phyloP scores from a whole-genome alignment of 2,113 vertebrate genomes.

The Mastomys natalensis region DNA sequence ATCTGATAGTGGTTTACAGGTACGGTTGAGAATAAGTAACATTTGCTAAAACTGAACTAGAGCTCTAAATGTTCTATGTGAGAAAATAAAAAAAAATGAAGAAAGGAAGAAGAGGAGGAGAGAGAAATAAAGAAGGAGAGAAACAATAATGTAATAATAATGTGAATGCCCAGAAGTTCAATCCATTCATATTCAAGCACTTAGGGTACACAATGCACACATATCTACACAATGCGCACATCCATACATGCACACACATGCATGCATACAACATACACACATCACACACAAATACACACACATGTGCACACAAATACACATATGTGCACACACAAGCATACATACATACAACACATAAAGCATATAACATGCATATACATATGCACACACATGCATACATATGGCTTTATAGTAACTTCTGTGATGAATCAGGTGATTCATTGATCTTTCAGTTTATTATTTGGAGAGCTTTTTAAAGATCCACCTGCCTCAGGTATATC shows the following conservation, averaged over 20 bases:
- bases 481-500: background rate
- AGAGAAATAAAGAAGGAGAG: no score
- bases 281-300: background rate
- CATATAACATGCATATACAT: background rate
- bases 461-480: background rate
- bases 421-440: background rate
- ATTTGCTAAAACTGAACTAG: background rate
- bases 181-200: background rate
- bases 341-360: background rate
- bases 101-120: background rate
- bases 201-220: background rate
- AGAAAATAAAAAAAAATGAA: background rate
- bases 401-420: background rate
- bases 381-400: no score
- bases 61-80: background rate
- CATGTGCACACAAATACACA: background rate
- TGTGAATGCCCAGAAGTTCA: background rate
- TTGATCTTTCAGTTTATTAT: slow-evolving; percentile 10
- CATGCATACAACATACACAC: no score
- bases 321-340: background rate
- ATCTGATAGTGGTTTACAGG: background rate
- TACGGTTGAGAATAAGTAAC: background rate
- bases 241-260: background rate
- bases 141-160: background rate
- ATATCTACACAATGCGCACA: no score